These are phyloP conservation scores for Chrysodeixis includens DNA, from an alignment of 2,888 invertebrate species.

Conservation along the genomic window DNA sequence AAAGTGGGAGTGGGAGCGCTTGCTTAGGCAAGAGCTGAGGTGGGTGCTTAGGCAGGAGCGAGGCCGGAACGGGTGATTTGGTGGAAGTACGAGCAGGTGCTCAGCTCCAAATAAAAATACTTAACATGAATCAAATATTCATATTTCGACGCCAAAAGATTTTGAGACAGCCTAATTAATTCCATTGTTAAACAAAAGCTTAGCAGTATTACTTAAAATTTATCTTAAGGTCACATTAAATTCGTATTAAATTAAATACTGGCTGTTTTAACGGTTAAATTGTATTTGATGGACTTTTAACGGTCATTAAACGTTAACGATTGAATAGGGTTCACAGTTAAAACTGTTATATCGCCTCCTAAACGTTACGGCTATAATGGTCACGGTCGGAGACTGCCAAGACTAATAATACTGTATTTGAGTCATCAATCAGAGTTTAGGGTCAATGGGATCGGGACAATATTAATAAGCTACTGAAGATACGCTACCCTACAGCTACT, in stretches of 20 bases:
- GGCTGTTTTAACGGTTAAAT: conserved; percentile 34
- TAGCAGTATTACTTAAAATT: neutral
- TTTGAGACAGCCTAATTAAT: neutral
- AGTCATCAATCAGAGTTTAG: conserved; percentile 7
- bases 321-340: neutral
- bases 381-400: conserved; percentile 1
- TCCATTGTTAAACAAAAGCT: neutral
- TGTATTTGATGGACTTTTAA: conserved; percentile 4
- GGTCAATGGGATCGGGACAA: neutral
- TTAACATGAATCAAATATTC: no score
- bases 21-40: no score
- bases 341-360: conserved; percentile 6
- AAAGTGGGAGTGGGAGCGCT: no score
- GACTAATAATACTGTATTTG: conserved; percentile 1
- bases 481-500: neutral
- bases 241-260: conserved; percentile 24
- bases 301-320: conserved; percentile 6
- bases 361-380: neutral
- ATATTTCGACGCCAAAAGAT: neutral
- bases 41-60: no score
- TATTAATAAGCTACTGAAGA: neutral
- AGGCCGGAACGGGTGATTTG: no score
- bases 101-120: no score
- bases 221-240: conserved; percentile 2
- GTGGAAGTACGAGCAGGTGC: no score